These are phyloP conservation scores for Poecile montanus DNA, from an alignment of 2,797 vertebrate species.

Conservation along the genomic window DNA sequence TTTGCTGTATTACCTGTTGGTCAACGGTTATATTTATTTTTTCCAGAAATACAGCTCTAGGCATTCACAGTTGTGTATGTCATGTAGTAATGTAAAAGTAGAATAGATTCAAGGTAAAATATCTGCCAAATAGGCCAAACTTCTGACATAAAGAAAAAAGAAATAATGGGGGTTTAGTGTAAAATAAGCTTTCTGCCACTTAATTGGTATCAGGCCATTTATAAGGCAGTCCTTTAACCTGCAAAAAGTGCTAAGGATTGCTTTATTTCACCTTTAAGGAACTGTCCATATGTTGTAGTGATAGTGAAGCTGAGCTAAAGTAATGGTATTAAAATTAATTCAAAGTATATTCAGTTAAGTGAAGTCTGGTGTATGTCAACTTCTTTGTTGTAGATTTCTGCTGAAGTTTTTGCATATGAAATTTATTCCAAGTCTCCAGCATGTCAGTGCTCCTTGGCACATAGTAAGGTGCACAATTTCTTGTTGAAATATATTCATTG, in stretches of 20 bases:
- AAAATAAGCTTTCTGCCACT: not conserved
- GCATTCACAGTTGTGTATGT: not conserved
- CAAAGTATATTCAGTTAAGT: not conserved
- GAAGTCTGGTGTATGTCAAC: not conserved
- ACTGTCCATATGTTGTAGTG: not conserved
- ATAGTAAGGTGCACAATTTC: not conserved
- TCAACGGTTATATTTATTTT: not conserved
- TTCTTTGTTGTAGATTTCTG: not conserved
- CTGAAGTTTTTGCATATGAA: not conserved
- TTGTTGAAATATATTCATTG: not conserved
- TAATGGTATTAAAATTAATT: not conserved
- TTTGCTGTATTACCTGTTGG: accelerated
- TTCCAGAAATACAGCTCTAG: not conserved
- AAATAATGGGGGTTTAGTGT: not conserved
- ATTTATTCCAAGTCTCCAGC: not conserved
- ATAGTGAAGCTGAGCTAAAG: not conserved
- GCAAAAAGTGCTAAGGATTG: not conserved
- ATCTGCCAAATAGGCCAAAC: not conserved
- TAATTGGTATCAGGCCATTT: not conserved
- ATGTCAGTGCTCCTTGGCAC: not conserved
- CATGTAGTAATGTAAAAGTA: not conserved
- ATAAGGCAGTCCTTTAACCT: not conserved
- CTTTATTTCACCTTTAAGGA: not conserved
- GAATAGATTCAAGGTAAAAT: not conserved
- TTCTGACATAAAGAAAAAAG: not conserved